Base-by-base conservation (phyloP, 2,888 invertebrate genomes). In the Polia nebulosa region DNA sequence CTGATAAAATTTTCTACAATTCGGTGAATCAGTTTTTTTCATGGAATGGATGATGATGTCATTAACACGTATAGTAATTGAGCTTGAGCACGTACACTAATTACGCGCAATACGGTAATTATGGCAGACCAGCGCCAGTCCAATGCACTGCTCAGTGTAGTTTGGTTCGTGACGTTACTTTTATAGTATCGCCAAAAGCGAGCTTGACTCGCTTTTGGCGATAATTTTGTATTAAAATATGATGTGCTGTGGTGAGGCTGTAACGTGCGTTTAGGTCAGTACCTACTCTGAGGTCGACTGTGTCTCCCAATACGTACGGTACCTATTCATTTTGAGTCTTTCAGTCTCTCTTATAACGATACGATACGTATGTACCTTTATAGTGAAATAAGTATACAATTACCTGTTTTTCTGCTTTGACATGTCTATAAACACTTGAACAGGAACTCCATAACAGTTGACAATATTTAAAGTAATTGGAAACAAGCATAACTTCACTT, bases 381-480 rank as follows among this genome's bases (percentile, higher is more conserved):
- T 29, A 29, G 7, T 29, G 29, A 29, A 7, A 20, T 44, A 39
- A 25, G 32, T 27, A 52, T n/a, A 15, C 17, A 36, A 45, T 91
- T 91, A 97, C 97, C 96, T 96, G 87, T 95, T 96, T 82, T 92
- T 96, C 67, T 92, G 93, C 76, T 92, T 96, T 53, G 96, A 90
- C 84, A 97, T 96, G 83, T 96, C 96, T 65, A 97, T 94, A 86
- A 96, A 96, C 29, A 97, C 96, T 72, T 96, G 93, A 22, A 97
- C 94, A 15, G 94, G 91, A 60, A 96, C 93, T 65, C 96, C 95
- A 63, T 97, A 96, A 89, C 97, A 96, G 89, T 97, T 97, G 70
- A 97, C 97, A 78, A 97, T 90, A 73, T 96, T 95, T 78, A 98
- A 92, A 66, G 96, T 96, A 3, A 98, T 96, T 27, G 97, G 97